Evolutionary conservation across 1,140 invertebrate genomes (phyloP).

Genomic region (Bombus terrestris): DNA sequence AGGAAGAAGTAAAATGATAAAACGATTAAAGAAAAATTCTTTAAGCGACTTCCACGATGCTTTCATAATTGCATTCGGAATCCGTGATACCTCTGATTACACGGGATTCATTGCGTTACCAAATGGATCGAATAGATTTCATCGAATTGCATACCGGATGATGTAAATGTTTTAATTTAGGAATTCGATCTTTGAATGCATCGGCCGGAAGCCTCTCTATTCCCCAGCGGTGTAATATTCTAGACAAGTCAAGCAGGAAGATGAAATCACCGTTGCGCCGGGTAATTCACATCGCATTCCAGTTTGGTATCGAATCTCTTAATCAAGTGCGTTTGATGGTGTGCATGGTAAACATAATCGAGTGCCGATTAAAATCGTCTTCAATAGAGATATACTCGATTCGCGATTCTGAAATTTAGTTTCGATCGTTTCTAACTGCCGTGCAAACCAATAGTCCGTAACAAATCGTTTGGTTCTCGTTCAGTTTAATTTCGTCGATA

Average conservation of each 20-base stretch:
- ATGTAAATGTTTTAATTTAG: background rate
- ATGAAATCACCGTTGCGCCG: background rate
- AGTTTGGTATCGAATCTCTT: background rate
- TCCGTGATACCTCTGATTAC: background rate
- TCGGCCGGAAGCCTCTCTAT: background rate
- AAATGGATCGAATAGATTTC: background rate
- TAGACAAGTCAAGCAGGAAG: background rate
- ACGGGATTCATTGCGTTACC: background rate
- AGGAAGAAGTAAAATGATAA: background rate
- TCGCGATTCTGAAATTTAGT: constrained; percentile 5
- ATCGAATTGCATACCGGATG: background rate
- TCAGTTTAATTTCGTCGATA: background rate
- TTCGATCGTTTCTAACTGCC: background rate
- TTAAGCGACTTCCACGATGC: too few relatives aligned
- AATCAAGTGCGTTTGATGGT: constrained; percentile 26
- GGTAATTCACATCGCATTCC: background rate
- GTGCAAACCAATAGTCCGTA: background rate
- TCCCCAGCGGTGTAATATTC: background rate
- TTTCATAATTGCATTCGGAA: background rate
- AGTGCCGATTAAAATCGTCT: constrained; percentile 33
- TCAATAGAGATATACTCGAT: background rate
- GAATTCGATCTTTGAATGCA: background rate
- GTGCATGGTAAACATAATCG: constrained; percentile 29
- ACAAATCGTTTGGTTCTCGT: background rate
- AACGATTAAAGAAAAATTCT: background rate